Evolutionary conservation across 2,113 vertebrate genomes (phyloP).

Genomic region (Callipepla californica): DNA sequence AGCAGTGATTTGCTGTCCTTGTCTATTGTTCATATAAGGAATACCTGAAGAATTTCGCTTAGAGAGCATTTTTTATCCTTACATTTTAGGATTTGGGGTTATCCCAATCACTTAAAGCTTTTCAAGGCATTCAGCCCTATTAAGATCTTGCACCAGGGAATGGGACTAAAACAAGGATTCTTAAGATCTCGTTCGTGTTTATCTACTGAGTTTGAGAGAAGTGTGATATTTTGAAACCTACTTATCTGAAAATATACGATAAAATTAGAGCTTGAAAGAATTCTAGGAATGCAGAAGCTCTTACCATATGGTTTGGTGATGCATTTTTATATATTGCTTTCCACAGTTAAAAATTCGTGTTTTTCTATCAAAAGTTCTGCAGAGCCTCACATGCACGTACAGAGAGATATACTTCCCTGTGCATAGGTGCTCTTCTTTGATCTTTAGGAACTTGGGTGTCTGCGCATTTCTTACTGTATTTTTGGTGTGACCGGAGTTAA

Average conservation of each 20-base stretch:
- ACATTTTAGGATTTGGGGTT: not conserved
- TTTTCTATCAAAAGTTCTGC: not conserved
- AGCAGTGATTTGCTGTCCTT: not conserved
- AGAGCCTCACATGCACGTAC: not conserved
- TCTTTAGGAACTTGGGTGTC: not conserved
- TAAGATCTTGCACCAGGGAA: not conserved
- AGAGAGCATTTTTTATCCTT: not conserved
- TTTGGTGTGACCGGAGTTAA: not conserved
- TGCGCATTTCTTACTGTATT: not conserved
- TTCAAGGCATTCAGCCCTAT: not conserved
- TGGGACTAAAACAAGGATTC: not conserved
- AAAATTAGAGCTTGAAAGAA: not conserved
- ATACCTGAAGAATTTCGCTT: not conserved
- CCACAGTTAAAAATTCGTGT: not conserved
- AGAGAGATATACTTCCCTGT: not conserved
- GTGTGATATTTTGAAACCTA: not conserved
- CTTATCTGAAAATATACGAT: fast-evolving
- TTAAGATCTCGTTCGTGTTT: not conserved
- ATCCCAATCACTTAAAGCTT: not conserved
- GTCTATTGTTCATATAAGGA: not conserved
- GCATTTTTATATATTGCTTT: not conserved
- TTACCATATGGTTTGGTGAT: not conserved
- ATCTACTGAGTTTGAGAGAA: not conserved
- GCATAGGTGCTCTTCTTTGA: not conserved
- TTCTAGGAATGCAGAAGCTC: not conserved